Base-by-base conservation (phyloP, 2,797 vertebrate species). In the Antennarius maculatus region DNA sequence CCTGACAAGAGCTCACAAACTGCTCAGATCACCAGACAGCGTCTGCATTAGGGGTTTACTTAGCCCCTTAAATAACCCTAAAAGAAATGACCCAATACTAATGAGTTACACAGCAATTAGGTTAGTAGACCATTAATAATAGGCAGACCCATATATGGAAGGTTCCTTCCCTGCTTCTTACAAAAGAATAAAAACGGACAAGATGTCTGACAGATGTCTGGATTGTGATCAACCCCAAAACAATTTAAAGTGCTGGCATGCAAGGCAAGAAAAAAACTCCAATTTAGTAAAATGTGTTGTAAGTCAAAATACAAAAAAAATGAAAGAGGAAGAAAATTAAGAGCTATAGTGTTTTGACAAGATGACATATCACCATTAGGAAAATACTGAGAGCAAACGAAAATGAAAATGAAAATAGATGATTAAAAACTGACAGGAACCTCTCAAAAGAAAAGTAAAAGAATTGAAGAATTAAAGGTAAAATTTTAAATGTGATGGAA, bases 11-110 rank as follows among this genome's bases (percentile, higher is more conserved):
- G 79, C 53, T 57, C 74, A 47, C 61, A 80, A 86, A 84, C 58
- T 53, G n/a, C 67, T 76, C 50, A 61, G 34, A 74, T 81, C 63
- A 49, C 50, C 70, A 69, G 56, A 54, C 53, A 23, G 43, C 68
- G 61, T 73, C 54, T 60, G 68, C 76, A 62, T 76, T 67, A 66
- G 58, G 37, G 67, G 59, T 66, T 54, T 68, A 66, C 58, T 67
- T 65, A 70, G 55, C 62, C 66, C 58, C 55, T 42, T 23, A 82
- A 80, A 69, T 52, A 74, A 61, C 72, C 74, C 57, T 71, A 73
- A 81, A 88, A 67, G 77, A 86, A 89, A 89, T 86, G 67, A 86
- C 71, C 73, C 79, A 66, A 60, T 66, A 69, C 62, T 73, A 84
- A 76, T 86, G 81, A 70, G 69, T 75, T 61, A 61, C n/a, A 56